A percentile compares a stretch with the other conserved stretches of the same genome.
Conservation (phyloP, 2,888 invertebrate species). For the Gibbula magus region DNA sequence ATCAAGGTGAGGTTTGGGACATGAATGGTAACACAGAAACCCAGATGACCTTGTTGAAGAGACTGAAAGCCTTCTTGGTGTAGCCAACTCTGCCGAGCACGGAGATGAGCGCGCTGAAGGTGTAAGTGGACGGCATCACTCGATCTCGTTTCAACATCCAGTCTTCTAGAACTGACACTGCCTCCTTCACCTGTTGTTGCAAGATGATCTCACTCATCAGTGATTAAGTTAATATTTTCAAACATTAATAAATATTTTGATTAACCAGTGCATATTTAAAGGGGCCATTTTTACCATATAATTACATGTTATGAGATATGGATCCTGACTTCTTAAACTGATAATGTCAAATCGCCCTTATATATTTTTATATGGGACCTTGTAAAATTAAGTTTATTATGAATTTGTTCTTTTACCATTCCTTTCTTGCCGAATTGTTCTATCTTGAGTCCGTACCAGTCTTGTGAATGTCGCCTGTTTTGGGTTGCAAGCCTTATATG, state of each 20-base stretch:
- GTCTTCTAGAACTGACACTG: constrained; percentile 86
- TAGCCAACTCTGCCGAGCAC: constrained; percentile 90
- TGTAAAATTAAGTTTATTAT: too few relatives aligned
- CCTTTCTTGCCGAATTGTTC: constrained; percentile 53
- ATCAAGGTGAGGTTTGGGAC: too few relatives aligned
- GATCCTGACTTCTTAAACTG: background rate
- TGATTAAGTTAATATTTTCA: too few relatives aligned
- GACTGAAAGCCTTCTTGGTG: constrained; percentile 88
- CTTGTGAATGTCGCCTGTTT: constrained; percentile 48
- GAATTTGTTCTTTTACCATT: constrained; percentile 39
- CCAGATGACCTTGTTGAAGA: constrained; percentile 81
- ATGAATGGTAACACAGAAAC: too few relatives aligned
- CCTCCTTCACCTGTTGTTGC: constrained; percentile 80
- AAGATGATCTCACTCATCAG: too few relatives aligned
- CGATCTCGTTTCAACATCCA: constrained; percentile 84
- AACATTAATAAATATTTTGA: too few relatives aligned
- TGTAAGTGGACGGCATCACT: constrained; percentile 85
- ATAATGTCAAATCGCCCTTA: background rate
- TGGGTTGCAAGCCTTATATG: constrained; percentile 48
- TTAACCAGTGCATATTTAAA: background rate
- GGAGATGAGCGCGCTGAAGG: constrained; percentile 88
- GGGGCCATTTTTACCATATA: background rate
- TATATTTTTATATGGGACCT: too few relatives aligned
- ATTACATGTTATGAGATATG: background rate
- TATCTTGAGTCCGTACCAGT: constrained; percentile 65